Conservation (phyloP, 2,888 invertebrate genomes). For the Elmis aenea region DNA sequence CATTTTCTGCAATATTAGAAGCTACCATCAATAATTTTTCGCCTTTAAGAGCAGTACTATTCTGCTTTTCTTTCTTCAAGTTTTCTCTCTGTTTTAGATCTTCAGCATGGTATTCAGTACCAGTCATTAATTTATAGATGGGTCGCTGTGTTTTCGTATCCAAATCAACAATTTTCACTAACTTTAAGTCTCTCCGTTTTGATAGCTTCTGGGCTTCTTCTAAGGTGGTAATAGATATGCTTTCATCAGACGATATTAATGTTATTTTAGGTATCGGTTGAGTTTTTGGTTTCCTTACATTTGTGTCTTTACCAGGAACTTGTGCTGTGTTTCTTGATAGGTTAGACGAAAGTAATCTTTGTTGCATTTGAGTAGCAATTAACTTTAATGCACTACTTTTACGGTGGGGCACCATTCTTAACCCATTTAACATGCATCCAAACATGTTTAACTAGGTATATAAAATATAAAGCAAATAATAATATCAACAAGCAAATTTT, state of each 20-base stretch:
- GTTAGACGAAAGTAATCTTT: slow-evolving; percentile 16
- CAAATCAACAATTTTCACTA: slow-evolving; percentile 63
- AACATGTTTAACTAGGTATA: slow-evolving; percentile 11
- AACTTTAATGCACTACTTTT: slow-evolving; percentile 10
- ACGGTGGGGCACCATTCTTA: slow-evolving; percentile 8
- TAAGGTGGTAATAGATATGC: slow-evolving; percentile 56
- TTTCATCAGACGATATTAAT: slow-evolving; percentile 52
- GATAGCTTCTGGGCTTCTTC: slow-evolving; percentile 68
- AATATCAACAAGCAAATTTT: too few species aligned
- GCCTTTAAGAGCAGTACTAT: slow-evolving; percentile 48
- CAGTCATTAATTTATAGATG: slow-evolving; percentile 65
- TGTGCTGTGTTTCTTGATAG: slow-evolving; percentile 8
- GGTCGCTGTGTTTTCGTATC: slow-evolving; percentile 65
- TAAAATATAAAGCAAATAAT: too few species aligned
- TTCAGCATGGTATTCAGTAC: slow-evolving; percentile 59
- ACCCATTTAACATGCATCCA: slow-evolving; percentile 8
- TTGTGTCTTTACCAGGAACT: slow-evolving; percentile 12
- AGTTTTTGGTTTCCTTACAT: slow-evolving; percentile 35
- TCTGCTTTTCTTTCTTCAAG: slow-evolving; percentile 46
- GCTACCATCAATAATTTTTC: slow-evolving; percentile 61
- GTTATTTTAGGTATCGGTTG: slow-evolving; percentile 58
- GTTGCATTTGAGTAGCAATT: slow-evolving; percentile 8
- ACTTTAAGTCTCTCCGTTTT: slow-evolving; percentile 60
- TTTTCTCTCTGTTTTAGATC: slow-evolving; percentile 53
- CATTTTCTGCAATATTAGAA: slow-evolving; percentile 60